Evolutionary conservation across 37 sponge, comb jelly and placozoan genomes (phyloP).

Genomic region (Chondrosia reniformis): DNA sequence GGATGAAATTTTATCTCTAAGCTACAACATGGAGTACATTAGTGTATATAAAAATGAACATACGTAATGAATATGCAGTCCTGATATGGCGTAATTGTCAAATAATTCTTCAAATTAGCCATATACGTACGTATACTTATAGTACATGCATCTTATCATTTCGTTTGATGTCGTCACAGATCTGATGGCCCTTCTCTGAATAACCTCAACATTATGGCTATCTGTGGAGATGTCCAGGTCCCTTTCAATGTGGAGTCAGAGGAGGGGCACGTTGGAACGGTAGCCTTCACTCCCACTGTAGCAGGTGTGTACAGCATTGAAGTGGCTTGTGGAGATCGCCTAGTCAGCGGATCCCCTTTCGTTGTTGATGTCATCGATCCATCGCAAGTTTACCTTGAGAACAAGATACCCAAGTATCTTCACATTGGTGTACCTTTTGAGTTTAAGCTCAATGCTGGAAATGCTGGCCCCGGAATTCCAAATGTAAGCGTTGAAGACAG

Average conservation of each 20-base stretch:
- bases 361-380: constrained; percentile 49
- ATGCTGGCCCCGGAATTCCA: constrained; percentile 51
- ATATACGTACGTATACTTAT: too few species aligned
- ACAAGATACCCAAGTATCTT: constrained; percentile 35
- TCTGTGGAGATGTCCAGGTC: constrained; percentile 31
- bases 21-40: too few species aligned
- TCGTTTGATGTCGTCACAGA: not conserved
- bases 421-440: constrained; percentile 31
- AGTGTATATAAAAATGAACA: too few species aligned
- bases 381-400: constrained; percentile 28
- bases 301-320: constrained; percentile 59
- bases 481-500: constrained; percentile 29
- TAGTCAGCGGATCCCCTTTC: constrained; percentile 65
- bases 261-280: constrained; percentile 43
- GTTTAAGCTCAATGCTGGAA: constrained; percentile 40
- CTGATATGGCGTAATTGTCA: too few species aligned
- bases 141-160: too few species aligned
- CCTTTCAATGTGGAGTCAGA: constrained; percentile 37
- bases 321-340: constrained; percentile 51
- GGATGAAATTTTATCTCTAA: too few species aligned
- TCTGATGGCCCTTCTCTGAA: constrained; percentile 31
- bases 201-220: constrained; percentile 48
- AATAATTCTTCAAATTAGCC: too few species aligned
- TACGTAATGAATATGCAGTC: too few species aligned
- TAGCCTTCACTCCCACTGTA: constrained; percentile 54